These are phyloP conservation scores for Himalopsyche phryganea DNA, from an alignment of 1,140 invertebrate genomes.

Conservation along the genomic window DNA sequence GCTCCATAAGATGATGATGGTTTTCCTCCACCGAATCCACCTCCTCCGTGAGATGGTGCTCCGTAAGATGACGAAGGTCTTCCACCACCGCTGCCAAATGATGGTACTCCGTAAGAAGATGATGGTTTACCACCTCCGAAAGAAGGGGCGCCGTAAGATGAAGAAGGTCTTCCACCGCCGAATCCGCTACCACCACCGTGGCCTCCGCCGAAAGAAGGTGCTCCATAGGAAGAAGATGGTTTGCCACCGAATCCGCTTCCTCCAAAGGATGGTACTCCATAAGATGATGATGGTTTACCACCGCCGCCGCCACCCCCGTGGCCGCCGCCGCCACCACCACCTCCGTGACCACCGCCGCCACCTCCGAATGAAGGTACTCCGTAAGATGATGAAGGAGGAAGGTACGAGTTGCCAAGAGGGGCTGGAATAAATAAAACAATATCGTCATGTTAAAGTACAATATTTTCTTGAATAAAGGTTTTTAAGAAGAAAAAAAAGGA, in stretches of 20 bases:
- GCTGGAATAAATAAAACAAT: conserved; percentile 35
- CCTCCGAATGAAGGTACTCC: conserved; percentile 41
- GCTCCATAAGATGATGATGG: conserved; percentile 46
- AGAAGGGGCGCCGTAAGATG: conserved; percentile 35
- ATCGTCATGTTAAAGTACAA: no score
- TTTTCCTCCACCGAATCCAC: conserved; percentile 34
- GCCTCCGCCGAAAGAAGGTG: conserved; percentile 38
- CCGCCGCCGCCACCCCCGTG: conserved; percentile 41
- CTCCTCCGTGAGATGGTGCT: conserved; percentile 34
- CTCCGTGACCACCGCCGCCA: conserved; percentile 41
- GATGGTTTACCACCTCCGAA: conserved; percentile 39
- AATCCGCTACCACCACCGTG: conserved; percentile 36
- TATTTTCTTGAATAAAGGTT: no score
- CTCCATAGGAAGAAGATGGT: conserved; percentile 46
- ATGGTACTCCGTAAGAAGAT: conserved; percentile 45
- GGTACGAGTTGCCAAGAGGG: conserved; percentile 46
- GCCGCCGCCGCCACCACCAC: conserved; percentile 39
- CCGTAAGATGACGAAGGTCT: conserved; percentile 36
- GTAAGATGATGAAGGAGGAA: conserved; percentile 48
- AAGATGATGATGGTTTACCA: conserved; percentile 26
- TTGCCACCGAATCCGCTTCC: conserved; percentile 35
- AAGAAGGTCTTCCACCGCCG: conserved; percentile 32
- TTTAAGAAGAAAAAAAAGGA: no score
- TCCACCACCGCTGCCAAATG: conserved; percentile 40
- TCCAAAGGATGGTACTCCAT: conserved; percentile 32